Conservation (phyloP, 2,113 vertebrate genomes). For the Chlorodrepanis virens region DNA sequence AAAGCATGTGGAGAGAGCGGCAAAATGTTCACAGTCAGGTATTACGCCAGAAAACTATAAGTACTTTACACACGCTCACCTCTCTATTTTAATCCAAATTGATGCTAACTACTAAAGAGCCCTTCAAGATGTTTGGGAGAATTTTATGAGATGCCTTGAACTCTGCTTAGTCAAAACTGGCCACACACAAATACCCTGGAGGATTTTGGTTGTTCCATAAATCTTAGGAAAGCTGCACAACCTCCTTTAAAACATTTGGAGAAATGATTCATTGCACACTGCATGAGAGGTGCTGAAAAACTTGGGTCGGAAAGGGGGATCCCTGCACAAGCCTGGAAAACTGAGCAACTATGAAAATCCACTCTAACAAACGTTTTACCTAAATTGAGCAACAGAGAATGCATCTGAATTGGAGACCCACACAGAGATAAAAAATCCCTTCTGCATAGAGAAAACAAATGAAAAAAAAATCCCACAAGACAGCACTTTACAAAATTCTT, state of each 20-base stretch:
- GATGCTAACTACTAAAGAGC: not conserved
- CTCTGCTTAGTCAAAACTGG: not conserved
- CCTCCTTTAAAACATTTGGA: not conserved
- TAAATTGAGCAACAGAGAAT: not conserved
- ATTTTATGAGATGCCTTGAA: not conserved
- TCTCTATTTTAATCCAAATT: not conserved
- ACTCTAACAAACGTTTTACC: not conserved
- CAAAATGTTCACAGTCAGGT: not conserved
- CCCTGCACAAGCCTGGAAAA: not conserved
- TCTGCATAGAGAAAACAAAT: not conserved
- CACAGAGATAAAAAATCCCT: not conserved
- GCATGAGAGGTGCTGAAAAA: not conserved
- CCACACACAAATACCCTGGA: constrained; percentile 3
- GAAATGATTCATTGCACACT: not conserved
- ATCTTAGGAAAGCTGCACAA: not conserved
- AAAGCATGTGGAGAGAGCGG: not conserved
- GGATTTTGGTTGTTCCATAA: not conserved
- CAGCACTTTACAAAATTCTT: not conserved
- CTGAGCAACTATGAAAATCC: constrained; percentile 19
- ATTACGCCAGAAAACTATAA: not conserved
- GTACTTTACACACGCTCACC: not conserved
- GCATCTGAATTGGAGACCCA: not conserved
- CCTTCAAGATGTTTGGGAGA: fast-evolving
- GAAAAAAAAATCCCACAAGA: not conserved
- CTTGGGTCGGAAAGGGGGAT: not conserved